Percentiles rank a stretch among this genome's conserved stretches.
These are phyloP conservation scores for Corythaixoides concolor DNA, from an alignment of 2,113 vertebrate species.

Conservation along the genomic window DNA sequence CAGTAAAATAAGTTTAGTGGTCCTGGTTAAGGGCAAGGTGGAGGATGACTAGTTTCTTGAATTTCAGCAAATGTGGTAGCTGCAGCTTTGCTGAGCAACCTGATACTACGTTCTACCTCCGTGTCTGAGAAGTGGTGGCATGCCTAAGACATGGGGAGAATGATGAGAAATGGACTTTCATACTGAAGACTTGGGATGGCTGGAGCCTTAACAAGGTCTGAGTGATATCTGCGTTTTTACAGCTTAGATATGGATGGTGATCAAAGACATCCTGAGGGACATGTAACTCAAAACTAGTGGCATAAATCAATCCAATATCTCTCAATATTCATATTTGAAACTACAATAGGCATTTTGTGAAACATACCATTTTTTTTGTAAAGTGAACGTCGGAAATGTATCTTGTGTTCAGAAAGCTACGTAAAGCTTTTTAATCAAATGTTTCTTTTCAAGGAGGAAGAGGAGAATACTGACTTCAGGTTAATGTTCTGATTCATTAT, in stretches of 20 bases:
- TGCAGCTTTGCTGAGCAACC: neutral
- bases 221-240: neutral
- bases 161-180: neutral
- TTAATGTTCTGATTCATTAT: neutral
- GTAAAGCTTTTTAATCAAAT: neutral
- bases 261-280: neutral
- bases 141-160: neutral
- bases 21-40: neutral
- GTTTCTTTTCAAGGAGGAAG: neutral
- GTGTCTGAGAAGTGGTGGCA: neutral
- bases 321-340: neutral
- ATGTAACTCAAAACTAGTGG: neutral
- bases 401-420: neutral
- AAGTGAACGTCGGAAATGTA: neutral
- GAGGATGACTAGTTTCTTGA: neutral
- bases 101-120: neutral
- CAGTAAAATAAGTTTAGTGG: neutral
- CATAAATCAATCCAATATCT: neutral
- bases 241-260: neutral
- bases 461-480: neutral
- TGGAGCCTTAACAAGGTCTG: neutral
- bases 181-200: neutral
- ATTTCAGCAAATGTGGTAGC: accelerated
- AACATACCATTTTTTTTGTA: neutral
- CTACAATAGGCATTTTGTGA: neutral